These are phyloP conservation scores for Isaurus tuberculatus DNA, from an alignment of 92 coral and sea anemone genomes.

Conservation along the genomic window DNA sequence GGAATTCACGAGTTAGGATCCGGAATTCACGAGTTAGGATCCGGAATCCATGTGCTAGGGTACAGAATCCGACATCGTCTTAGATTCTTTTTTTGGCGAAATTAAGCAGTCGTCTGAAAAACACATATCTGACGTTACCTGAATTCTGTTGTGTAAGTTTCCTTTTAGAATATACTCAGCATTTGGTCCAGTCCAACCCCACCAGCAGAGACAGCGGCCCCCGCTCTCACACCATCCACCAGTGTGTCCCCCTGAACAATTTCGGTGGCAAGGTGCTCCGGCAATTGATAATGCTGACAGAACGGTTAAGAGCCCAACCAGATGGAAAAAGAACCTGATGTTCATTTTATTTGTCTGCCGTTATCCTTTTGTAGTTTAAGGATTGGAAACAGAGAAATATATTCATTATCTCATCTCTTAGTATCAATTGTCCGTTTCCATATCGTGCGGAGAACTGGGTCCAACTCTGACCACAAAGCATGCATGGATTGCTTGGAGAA, in stretches of 20 bases:
- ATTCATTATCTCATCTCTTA: background rate
- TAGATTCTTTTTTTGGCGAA: too few species aligned
- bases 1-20: too few species aligned
- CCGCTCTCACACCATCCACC: conserved; percentile 72
- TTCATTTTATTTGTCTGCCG: conserved; percentile 7
- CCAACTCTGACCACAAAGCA: too few species aligned
- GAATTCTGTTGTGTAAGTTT: conserved; percentile 74
- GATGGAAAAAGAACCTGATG: background rate
- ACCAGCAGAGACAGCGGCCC: conserved; percentile 95
- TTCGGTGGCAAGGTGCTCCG: conserved; percentile 4
- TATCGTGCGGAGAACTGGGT: too few species aligned
- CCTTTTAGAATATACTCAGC: conserved; percentile 78
- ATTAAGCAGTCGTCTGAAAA: too few species aligned
- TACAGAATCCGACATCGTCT: too few species aligned
- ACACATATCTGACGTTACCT: conserved; percentile 52
- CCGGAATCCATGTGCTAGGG: too few species aligned
- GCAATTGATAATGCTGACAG: background rate
- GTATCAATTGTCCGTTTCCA: too few species aligned
- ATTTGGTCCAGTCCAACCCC: conserved; percentile 97
- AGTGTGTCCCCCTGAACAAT: background rate
- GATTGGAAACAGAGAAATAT: background rate
- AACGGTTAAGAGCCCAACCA: background rate
- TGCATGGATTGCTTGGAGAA: too few species aligned
- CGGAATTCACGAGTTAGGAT: too few species aligned
- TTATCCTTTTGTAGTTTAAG: background rate